Evolutionary conservation across 1,140 invertebrate genomes (phyloP), one percentile per base, ranked within the genome.

Genomic region (Campoletis sonorensis): DNA sequence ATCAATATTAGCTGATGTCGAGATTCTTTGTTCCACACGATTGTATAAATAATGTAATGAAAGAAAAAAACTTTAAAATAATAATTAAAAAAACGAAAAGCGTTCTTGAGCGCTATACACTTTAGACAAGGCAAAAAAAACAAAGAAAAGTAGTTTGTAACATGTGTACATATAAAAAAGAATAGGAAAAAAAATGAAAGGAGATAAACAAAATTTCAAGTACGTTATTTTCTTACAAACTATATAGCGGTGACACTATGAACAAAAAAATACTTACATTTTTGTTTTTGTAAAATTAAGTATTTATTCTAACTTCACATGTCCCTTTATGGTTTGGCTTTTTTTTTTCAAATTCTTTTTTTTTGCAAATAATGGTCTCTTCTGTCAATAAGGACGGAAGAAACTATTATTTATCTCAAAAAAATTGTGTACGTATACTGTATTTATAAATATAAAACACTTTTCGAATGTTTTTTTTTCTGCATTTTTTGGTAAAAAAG

Each of bases 171-270:
- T 90, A 90, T 23, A 84, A 88, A 67, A 67, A 23, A 13, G 61
- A 70, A 68, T 68, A 49, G 37, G 13, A 64, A 64, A 78, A 37
- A 79, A 68, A 79, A 79, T 33, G 23, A 75, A 21, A 81, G 75
- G 61, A 67, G 61, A 67, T 15, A 30, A 67, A 27, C n/a, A 67
- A 87, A 87, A 88, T 81, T 85, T 89, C 86, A 88, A 89, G 72
- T 85, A 88, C 90, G 85, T 90, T 90, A 90, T 90, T 90, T 90
- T 90, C 89, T 84, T 89, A 89, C 87, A 87, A 89, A 90, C 84
- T 87, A 87, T 88, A 87, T 86, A 89, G 86, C 64, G 89, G 84
- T 86, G 86, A 88, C 85, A 87, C 85, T 85, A 85, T 82, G 82
- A 87, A 85, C 83, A 88, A 87, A 79, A 88, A 79, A 40, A 40